Evolutionary conservation across 1,140 invertebrate genomes (phyloP).

Genomic region (Proctacanthus coquilletti): DNA sequence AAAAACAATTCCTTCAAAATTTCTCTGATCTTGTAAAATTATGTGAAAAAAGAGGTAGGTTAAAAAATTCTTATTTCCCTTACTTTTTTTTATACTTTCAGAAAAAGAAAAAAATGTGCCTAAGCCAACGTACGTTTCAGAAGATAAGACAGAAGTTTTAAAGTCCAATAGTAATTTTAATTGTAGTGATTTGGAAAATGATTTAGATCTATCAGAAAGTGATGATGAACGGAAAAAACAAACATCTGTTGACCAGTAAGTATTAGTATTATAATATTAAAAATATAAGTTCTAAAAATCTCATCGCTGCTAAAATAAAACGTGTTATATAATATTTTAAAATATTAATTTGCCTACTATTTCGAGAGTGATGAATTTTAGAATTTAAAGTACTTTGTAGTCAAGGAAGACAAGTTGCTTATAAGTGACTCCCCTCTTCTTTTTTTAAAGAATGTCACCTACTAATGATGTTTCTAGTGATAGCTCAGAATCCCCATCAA

Average conservation of each 20-base stretch:
- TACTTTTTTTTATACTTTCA: neutral
- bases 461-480: constrained; percentile 28
- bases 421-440: too few relatives aligned
- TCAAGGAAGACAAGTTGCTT: too few relatives aligned
- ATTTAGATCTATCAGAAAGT: constrained; percentile 43
- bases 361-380: too few relatives aligned
- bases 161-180: constrained; percentile 5
- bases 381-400: too few relatives aligned
- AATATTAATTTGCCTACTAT: too few relatives aligned
- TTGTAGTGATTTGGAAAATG: constrained; percentile 38
- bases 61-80: neutral
- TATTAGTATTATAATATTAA: neutral
- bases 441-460: constrained; percentile 9
- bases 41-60: too few relatives aligned
- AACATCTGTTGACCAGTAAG: constrained; percentile 16
- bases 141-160: neutral
- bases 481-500: constrained; percentile 26
- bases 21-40: neutral
- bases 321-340: too few relatives aligned
- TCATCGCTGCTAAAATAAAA: too few relatives aligned
- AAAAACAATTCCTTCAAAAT: too few relatives aligned
- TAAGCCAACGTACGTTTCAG: constrained; percentile 1
- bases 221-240: constrained; percentile 37
- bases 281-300: neutral
- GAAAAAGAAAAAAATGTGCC: neutral